Evolutionary conservation across 2,113 vertebrate genomes (phyloP).

Genomic region (rabbit (Oryctolagus cuniculus)): mOryCun1.1 NC_091436.1:163519501-163520000

Average conservation of each 20-base stretch:
- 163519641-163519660: background rate
- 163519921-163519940: too few relatives aligned
- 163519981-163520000: too few relatives aligned
- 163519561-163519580: background rate
- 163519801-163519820: background rate
- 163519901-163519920: too few relatives aligned
- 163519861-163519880: too few relatives aligned
- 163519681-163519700: background rate
- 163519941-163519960: too few relatives aligned
- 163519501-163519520: constrained; percentile 3
- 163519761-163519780: background rate
- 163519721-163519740: background rate
- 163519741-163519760: background rate
- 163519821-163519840: background rate
- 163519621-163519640: background rate
- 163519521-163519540: background rate
- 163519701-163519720: background rate
- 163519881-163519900: too few relatives aligned
- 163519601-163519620: background rate
- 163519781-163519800: background rate
- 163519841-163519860: too few relatives aligned
- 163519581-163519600: background rate
- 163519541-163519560: constrained; percentile 14
- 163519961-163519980: too few relatives aligned
- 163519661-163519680: background rate